Evolutionary conservation across 2,113 vertebrate genomes (phyloP).

Genomic region (Porphyrio hochstetteri): DNA sequence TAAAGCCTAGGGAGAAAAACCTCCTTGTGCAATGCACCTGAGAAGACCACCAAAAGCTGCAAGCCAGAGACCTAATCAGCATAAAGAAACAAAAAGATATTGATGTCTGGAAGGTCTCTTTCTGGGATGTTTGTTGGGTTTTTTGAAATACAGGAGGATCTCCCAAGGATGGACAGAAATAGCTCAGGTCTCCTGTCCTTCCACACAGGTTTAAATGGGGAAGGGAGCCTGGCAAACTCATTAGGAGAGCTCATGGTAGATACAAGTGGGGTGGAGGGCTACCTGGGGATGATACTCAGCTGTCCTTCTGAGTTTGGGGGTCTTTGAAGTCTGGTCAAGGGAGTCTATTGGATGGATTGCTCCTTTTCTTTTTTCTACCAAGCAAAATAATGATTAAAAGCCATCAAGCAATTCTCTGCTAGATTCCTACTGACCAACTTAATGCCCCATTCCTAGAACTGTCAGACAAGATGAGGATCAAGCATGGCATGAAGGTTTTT

Average conservation of each 20-base stretch:
- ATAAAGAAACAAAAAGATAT: not conserved
- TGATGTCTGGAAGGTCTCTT: not conserved
- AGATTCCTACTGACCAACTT: not conserved
- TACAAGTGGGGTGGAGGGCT: fast-evolving
- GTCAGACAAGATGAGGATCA: not conserved
- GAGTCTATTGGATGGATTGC: not conserved
- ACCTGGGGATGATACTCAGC: not conserved
- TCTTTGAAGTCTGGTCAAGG: not conserved
- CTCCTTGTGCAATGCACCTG: not conserved
- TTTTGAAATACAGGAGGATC: not conserved
- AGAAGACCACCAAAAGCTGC: not conserved
- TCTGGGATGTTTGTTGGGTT: not conserved
- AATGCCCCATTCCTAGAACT: not conserved
- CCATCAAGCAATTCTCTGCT: not conserved
- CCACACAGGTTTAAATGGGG: not conserved
- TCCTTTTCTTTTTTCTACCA: not conserved
- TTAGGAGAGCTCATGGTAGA: not conserved
- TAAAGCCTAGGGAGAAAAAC: not conserved
- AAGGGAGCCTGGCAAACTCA: not conserved
- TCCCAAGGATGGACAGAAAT: not conserved
- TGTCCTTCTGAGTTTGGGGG: not conserved
- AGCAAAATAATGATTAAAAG: not conserved
- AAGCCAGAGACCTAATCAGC: fast-evolving
- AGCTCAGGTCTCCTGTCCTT: not conserved
- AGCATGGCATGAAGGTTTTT: not conserved